Percentiles rank a stretch among this genome's conserved stretches.
phyloP scores from a whole-genome alignment of 2,888 invertebrate species.

The Lypha dubia region DNA sequence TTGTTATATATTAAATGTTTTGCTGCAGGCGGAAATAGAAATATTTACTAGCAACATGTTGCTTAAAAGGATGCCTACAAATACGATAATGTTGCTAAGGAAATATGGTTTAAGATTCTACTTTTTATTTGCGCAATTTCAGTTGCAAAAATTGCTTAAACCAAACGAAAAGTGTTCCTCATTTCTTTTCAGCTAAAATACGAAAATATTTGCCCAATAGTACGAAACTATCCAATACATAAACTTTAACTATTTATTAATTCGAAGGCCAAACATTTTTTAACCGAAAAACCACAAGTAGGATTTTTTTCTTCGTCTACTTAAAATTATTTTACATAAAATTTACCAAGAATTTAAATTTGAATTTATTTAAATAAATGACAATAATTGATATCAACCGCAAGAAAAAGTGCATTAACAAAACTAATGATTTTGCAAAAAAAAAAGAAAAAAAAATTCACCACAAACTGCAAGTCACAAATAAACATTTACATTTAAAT shows the following conservation, averaged over 20 bases:
- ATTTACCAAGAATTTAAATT: constrained; percentile 37
- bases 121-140: neutral
- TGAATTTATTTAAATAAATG: constrained; percentile 50
- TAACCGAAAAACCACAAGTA: neutral
- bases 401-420: constrained; percentile 21
- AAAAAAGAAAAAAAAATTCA: too few species aligned
- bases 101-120: neutral
- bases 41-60: neutral
- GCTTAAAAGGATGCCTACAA: neutral
- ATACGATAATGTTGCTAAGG: neutral
- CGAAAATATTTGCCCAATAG: constrained; percentile 16
- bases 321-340: constrained; percentile 31
- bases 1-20: neutral
- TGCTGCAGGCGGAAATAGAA: neutral
- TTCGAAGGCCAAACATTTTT: constrained; percentile 47
- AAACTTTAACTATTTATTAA: constrained; percentile 53
- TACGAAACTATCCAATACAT: constrained; percentile 44
- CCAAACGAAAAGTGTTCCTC: neutral
- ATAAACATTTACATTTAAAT: constrained; percentile 18
- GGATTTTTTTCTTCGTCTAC: constrained; percentile 1
- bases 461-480: neutral
- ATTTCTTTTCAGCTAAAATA: neutral
- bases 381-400: constrained; percentile 35
- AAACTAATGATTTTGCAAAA: constrained; percentile 37
- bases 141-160: neutral